Evolutionary conservation across 2,113 vertebrate genomes (phyloP).

Genomic region (Scalopus aquaticus): DNA sequence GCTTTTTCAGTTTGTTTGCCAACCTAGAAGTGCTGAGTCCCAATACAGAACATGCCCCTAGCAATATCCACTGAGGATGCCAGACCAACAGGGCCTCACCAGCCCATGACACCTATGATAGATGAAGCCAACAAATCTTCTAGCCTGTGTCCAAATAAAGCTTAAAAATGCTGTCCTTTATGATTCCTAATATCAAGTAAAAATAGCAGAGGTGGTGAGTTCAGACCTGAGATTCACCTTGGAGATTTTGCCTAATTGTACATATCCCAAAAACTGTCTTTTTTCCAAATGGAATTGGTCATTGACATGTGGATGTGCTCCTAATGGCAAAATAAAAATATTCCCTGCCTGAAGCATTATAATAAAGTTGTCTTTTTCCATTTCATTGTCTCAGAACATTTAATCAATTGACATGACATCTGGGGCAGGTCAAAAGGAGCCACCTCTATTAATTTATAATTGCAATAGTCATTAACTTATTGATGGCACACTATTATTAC

Average conservation of each 20-base stretch:
- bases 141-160: constrained; percentile 31
- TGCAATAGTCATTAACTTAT: constrained; percentile 37
- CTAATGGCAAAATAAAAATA: constrained; percentile 81
- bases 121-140: background rate
- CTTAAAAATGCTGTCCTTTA: constrained; percentile 30
- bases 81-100: background rate
- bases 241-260: constrained; percentile 67
- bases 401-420: constrained; percentile 72
- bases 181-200: constrained; percentile 58
- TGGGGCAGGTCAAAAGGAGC: constrained; percentile 57
- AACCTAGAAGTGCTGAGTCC: background rate
- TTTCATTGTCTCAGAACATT: constrained; percentile 69
- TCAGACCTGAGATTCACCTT: constrained; percentile 68
- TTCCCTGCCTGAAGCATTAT: constrained; percentile 73
- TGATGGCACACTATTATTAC: constrained; percentile 15
- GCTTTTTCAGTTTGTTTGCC: background rate
- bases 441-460: constrained; percentile 57
- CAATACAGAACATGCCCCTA: background rate
- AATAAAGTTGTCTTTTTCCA: constrained; percentile 73
- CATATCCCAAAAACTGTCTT: constrained; percentile 62
- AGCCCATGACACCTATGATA: background rate
- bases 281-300: constrained; percentile 69
- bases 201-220: constrained; percentile 70
- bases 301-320: constrained; percentile 72
- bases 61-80: background rate